These are phyloP conservation scores for Cotesia vestalis DNA, from an alignment of 1,140 invertebrate species.

Conservation along the genomic window DNA sequence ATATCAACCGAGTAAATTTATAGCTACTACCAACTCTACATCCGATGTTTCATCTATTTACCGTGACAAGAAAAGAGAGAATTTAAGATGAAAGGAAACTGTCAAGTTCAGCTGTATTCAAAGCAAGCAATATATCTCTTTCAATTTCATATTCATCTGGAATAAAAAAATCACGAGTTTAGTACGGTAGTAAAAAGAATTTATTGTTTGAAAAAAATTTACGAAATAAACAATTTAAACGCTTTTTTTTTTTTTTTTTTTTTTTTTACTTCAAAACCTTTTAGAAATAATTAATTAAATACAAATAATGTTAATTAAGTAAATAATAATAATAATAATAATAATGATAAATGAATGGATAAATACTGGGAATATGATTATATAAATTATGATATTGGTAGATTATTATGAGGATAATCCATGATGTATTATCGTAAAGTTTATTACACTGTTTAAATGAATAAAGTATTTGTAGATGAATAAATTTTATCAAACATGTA, in stretches of 20 bases:
- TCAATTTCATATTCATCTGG: slow-evolving; percentile 17
- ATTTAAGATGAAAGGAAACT: slow-evolving; percentile 16
- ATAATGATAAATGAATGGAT: too few species aligned
- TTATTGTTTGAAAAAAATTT: background rate
- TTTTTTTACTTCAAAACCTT: too few species aligned
- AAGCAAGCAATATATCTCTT: slow-evolving; percentile 24
- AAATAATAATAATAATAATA: too few species aligned
- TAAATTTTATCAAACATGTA: too few species aligned
- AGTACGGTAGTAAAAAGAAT: background rate
- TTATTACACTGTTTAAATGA: too few species aligned
- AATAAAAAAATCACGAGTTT: background rate
- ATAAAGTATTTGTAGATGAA: too few species aligned
- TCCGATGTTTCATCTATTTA: slow-evolving; percentile 26
- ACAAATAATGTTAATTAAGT: too few species aligned
- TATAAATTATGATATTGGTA: too few species aligned
- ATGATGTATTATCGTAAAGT: too few species aligned
- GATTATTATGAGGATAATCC: too few species aligned
- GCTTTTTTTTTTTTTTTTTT: background rate
- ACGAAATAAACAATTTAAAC: slow-evolving; percentile 14
- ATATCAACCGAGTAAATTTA: slow-evolving; percentile 48
- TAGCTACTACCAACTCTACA: slow-evolving; percentile 38
- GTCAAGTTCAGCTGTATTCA: slow-evolving; percentile 23
- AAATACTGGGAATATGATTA: too few species aligned
- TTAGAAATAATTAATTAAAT: too few species aligned
- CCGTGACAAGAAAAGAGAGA: background rate